These are phyloP conservation scores for Ectemnius lituratus DNA, from an alignment of 2,888 invertebrate genomes.

Conservation along the genomic window DNA sequence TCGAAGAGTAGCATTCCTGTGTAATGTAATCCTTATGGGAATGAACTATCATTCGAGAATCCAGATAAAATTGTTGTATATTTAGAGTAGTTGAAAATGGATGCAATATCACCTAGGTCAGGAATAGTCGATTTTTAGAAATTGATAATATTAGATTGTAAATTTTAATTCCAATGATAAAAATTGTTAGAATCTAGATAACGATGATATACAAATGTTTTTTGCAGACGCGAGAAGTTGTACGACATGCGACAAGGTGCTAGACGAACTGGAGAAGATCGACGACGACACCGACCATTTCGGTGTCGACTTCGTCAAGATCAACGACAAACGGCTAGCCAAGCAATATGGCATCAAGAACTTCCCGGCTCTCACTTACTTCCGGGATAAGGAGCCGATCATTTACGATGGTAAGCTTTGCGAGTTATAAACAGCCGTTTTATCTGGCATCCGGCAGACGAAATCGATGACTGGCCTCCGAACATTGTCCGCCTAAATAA, in stretches of 20 bases:
- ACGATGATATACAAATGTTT: background rate
- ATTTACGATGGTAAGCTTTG: constrained; percentile 90
- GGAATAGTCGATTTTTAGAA: too few species aligned
- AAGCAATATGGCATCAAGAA: constrained; percentile 97
- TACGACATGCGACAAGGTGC: constrained; percentile 93
- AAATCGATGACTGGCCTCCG: background rate
- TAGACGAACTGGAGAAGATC: constrained; percentile 95
- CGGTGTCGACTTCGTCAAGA: constrained; percentile 96
- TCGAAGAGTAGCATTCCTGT: too few species aligned
- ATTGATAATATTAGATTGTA: too few species aligned
- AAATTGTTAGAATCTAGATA: background rate
- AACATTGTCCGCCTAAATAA: constrained; percentile 21
- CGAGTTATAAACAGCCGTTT: background rate
- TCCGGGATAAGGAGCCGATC: constrained; percentile 97
- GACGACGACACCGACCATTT: constrained; percentile 97
- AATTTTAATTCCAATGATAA: background rate
- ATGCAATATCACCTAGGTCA: too few species aligned
- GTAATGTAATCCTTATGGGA: too few species aligned
- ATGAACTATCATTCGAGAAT: too few species aligned
- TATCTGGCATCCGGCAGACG: background rate
- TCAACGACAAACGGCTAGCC: constrained; percentile 96
- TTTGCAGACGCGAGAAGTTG: constrained; percentile 92
- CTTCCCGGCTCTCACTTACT: constrained; percentile 97
- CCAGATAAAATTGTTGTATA: too few species aligned
- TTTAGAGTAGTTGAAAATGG: too few species aligned